Base-by-base conservation (phyloP, 2,113 vertebrate species). In the Beaufortia kweichowensis region DNA sequence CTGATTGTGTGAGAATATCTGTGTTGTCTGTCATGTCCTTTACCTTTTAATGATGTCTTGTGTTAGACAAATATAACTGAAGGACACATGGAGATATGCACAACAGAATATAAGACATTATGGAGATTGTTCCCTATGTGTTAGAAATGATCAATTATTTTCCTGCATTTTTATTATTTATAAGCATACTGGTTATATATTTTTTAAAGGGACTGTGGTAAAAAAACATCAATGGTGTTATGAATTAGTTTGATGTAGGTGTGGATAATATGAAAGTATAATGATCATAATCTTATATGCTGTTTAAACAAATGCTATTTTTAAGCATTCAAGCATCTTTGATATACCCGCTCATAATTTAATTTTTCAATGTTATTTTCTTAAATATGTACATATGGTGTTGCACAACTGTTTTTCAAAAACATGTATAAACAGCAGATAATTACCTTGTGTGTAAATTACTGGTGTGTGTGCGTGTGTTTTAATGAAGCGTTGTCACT, bases 41-140 rank as follows among this genome's bases (percentile, higher is more conserved):
- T 67, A 63, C 29, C 60, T 19, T 77, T 61, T 73, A 63, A 69
- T 7, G 53, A 33, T 46, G 50, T 81, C 11, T 65, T 77, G 55
- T 81, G 68, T 53, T 57, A 71, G 56, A 53, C 28, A 65, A 41
- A 23, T 46, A 77, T 62, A 72, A 21, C 41, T 29, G 43, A 26
- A 31, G 12, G 26, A 17, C 1, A 28, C 14, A 17, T 48, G 43
- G 6, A 9, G 35, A 39, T 9, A 39, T 39, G 35, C 10, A n/a
- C 1, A 53, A 15, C 28, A 15, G n/a, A 48, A 55, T 31, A 7
- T 28, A 17, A 14, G 11, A 33, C 12, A 67, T 67, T 29, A 55
- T n/a, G 19, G 41, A 39, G 33, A 68, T 14, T 23, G 26, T 31
- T 53, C 19, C 33, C 26, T 17, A 1, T 3, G 24, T 46, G 64